A percentile compares a stretch with the other conserved stretches of the same genome.
phyloP scores from a whole-genome alignment of 2,113 vertebrate species.

The Melanerpes aurifrons region DNA sequence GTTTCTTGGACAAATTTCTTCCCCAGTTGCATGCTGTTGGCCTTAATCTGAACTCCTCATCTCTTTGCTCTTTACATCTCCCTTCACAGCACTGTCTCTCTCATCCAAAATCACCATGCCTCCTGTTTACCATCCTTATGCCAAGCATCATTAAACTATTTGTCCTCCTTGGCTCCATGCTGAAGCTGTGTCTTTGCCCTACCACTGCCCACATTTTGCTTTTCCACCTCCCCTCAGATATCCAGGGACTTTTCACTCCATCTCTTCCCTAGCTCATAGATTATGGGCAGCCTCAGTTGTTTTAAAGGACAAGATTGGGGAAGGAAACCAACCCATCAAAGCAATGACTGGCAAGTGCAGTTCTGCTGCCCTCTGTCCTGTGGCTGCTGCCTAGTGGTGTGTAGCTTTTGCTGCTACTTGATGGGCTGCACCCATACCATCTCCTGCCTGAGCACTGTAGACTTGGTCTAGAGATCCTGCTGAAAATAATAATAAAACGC shows the following conservation, averaged over 20 bases:
- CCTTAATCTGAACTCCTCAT: neutral
- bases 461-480: neutral
- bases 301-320: neutral
- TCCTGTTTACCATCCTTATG: neutral
- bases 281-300: neutral
- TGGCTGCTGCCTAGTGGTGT: too few relatives aligned
- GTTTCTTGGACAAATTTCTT: neutral
- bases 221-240: neutral
- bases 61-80: neutral
- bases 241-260: neutral
- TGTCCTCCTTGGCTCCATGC: fast-evolving
- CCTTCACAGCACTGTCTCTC: neutral
- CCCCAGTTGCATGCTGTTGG: neutral
- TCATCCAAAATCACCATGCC: neutral
- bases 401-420: neutral
- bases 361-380: neutral
- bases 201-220: fast-evolving
- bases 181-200: neutral
- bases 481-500: too few relatives aligned
- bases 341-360: neutral
- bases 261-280: neutral
- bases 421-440: fast-evolving
- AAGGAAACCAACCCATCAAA: neutral
- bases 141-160: fast-evolving
- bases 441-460: fast-evolving